Percentiles rank a stretch among this genome's conserved stretches.
These are phyloP conservation scores for Laothoe populi DNA, from an alignment of 2,888 invertebrate species.

Conservation along the genomic window DNA sequence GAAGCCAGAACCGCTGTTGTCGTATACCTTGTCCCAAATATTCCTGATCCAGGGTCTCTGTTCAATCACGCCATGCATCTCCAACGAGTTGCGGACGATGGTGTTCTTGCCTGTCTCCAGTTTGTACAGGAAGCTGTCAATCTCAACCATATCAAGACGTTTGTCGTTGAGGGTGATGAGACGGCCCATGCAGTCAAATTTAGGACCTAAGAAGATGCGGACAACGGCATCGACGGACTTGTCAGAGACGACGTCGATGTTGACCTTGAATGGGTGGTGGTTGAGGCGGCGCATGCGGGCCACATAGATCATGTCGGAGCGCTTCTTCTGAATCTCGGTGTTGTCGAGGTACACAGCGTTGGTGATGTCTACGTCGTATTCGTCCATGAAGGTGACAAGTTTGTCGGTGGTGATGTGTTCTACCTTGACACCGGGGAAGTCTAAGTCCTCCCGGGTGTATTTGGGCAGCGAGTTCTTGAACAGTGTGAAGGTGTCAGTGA, in stretches of 20 bases:
- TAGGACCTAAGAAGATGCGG: slow-evolving; percentile 89
- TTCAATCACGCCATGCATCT: slow-evolving; percentile 86
- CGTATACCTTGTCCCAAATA: slow-evolving; percentile 52
- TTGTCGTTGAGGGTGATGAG: slow-evolving; percentile 78
- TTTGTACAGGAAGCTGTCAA: slow-evolving; percentile 84
- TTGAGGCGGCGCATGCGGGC: slow-evolving; percentile 87
- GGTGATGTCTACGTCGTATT: slow-evolving; percentile 87
- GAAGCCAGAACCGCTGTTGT: slow-evolving; percentile 74
- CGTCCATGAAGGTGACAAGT: slow-evolving; percentile 88
- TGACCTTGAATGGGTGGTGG: slow-evolving; percentile 87
- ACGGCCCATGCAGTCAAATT: slow-evolving; percentile 87
- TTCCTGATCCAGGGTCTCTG: slow-evolving; percentile 83
- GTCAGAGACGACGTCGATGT: slow-evolving; percentile 83
- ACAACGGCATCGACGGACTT: slow-evolving; percentile 86
- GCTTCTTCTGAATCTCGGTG: slow-evolving; percentile 76
- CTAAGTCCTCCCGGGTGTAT: slow-evolving; percentile 86
- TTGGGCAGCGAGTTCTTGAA: slow-evolving; percentile 85
- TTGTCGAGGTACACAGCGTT: slow-evolving; percentile 84
- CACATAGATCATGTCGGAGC: slow-evolving; percentile 74
- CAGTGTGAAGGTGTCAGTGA: slow-evolving; percentile 81
- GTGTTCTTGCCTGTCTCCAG: slow-evolving; percentile 88
- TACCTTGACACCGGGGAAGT: slow-evolving; percentile 87
- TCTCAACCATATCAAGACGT: slow-evolving; percentile 74
- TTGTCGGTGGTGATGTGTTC: slow-evolving; percentile 86
- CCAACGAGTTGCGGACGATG: slow-evolving; percentile 87